Evolutionary conservation across 2,113 vertebrate species (phyloP).

Genomic region (Leucoraja erinaceus): DNA sequence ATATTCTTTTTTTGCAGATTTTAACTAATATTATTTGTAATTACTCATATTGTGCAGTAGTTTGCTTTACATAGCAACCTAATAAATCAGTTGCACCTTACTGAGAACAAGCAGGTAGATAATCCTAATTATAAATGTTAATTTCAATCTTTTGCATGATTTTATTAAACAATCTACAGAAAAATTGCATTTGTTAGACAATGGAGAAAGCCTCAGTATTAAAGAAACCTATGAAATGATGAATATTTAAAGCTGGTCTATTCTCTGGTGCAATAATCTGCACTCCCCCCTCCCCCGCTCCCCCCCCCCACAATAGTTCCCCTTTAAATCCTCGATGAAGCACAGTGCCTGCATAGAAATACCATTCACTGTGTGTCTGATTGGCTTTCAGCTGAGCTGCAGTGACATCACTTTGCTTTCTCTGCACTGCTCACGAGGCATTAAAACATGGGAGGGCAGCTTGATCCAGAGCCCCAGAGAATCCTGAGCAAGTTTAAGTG

Average conservation of each 20-base stretch:
- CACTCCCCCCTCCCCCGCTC: background rate
- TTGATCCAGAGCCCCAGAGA: conserved; percentile 24
- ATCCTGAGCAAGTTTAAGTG: conserved; percentile 38
- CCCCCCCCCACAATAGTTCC: background rate
- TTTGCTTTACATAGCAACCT: too few relatives aligned
- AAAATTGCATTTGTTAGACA: background rate
- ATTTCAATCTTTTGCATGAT: background rate
- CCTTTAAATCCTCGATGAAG: conserved; percentile 5
- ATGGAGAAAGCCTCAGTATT: background rate
- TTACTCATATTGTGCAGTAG: too few relatives aligned
- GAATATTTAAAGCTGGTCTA: background rate
- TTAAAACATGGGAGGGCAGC: conserved; percentile 32
- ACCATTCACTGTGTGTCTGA: conserved; percentile 28
- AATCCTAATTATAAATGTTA: background rate
- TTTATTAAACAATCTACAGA: background rate
- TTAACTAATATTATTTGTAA: background rate
- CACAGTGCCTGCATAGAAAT: conserved; percentile 15
- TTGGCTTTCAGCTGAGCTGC: conserved; percentile 43
- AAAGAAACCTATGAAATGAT: too few relatives aligned
- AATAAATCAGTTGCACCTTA: too few relatives aligned
- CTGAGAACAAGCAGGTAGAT: too few relatives aligned
- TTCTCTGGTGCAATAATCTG: background rate
- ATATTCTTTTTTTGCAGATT: background rate
- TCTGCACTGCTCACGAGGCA: conserved; percentile 37
- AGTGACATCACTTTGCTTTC: conserved; percentile 46